A percentile compares a stretch with the other conserved stretches of the same genome.
These are phyloP conservation scores for Phalangium opilio DNA, from an alignment of 2,888 invertebrate species.

Conservation along the genomic window DNA sequence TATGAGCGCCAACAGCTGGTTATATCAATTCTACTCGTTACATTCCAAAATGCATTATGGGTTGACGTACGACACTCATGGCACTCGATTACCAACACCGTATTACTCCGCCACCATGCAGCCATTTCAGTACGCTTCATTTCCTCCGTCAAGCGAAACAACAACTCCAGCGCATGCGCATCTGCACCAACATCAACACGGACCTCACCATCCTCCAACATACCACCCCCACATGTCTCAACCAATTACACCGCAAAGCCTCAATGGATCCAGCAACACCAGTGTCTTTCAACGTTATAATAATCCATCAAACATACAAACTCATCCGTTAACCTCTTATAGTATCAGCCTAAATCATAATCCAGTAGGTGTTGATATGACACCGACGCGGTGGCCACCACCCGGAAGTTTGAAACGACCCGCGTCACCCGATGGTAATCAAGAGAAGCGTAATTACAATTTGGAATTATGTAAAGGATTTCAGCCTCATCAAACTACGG, in stretches of 20 bases:
- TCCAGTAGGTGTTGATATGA: too few relatives aligned
- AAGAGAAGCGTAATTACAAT: too few relatives aligned
- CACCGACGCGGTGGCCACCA: neutral
- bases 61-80: slow-evolving; percentile 38
- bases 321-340: too few relatives aligned
- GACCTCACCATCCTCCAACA: neutral
- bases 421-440: neutral
- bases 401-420: neutral
- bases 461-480: neutral
- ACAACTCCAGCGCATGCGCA: slow-evolving; percentile 5
- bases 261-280: slow-evolving; percentile 2
- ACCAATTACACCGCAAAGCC: neutral
- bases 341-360: too few relatives aligned
- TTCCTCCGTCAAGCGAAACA: slow-evolving; percentile 13
- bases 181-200: slow-evolving; percentile 5
- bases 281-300: neutral
- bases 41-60: slow-evolving; percentile 87
- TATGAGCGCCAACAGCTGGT: slow-evolving; percentile 85
- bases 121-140: slow-evolving; percentile 15
- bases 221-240: slow-evolving; percentile 11
- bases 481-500: neutral
- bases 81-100: slow-evolving; percentile 18
- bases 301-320: too few relatives aligned
- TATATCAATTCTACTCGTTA: slow-evolving; percentile 84
- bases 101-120: slow-evolving; percentile 15